A percentile compares a stretch with the other conserved stretches of the same genome.
These are phyloP conservation scores for Drosophila histrio DNA, from an alignment of 2,888 invertebrate species.

Conservation along the genomic window DNA sequence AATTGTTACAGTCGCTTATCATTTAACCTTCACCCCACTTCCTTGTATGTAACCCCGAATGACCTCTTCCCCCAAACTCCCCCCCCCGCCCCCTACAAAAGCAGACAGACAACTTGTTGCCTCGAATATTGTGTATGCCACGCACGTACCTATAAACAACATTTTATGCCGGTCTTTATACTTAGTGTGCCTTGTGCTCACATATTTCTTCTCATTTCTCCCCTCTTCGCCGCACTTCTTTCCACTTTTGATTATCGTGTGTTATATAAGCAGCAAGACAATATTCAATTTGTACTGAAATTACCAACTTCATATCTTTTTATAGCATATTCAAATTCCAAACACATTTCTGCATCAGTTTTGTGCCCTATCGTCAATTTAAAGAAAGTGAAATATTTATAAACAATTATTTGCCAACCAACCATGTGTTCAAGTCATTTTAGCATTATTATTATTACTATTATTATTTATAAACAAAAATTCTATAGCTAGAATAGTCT, in stretches of 20 bases:
- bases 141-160: constrained; percentile 65
- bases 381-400: constrained; percentile 38
- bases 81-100: neutral
- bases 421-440: no score
- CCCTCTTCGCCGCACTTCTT: neutral
- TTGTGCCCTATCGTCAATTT: neutral
- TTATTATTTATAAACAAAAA: no score
- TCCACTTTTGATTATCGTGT: neutral
- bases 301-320: constrained; percentile 16
- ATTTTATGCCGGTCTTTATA: constrained; percentile 67
- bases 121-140: constrained; percentile 34
- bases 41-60: constrained; percentile 20
- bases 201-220: constrained; percentile 1
- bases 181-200: constrained; percentile 41
- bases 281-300: constrained; percentile 65
- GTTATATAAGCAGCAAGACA: constrained; percentile 61
- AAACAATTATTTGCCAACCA: no score
- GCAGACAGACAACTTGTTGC: constrained; percentile 3
- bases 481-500: no score
- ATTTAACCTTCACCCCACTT: constrained; percentile 63
- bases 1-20: constrained; percentile 19
- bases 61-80: neutral
- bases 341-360: constrained; percentile 5
- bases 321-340: constrained; percentile 28
- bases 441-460: no score